phyloP scores from a whole-genome alignment of 2,888 invertebrate genomes.

The Mythimna vitellina region DNA sequence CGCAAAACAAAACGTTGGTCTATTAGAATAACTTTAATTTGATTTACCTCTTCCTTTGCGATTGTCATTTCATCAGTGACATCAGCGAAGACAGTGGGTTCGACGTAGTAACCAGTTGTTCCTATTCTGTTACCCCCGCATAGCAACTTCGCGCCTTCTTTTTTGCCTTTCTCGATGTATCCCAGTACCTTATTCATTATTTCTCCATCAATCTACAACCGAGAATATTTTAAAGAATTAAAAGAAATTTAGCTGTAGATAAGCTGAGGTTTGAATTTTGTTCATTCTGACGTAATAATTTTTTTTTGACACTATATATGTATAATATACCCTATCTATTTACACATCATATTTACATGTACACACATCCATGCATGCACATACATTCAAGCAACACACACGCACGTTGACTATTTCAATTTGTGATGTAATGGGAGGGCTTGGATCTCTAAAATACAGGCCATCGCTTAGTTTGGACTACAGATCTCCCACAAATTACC shows the following conservation, averaged over 20 bases:
- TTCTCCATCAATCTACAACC: slow-evolving; percentile 91
- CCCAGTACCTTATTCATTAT: slow-evolving; percentile 94
- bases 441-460: no score
- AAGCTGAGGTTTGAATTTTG: neutral
- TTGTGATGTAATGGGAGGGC: no score
- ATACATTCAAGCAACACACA: no score
- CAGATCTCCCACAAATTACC: no score
- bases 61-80: slow-evolving; percentile 94
- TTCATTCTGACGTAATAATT: neutral
- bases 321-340: no score
- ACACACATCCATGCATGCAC: no score
- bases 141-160: slow-evolving; percentile 95
- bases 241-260: neutral
- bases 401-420: no score
- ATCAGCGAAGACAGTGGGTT: slow-evolving; percentile 94
- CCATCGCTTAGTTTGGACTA: no score
- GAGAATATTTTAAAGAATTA: neutral
- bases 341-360: no score
- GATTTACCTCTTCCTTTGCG: slow-evolving; percentile 93
- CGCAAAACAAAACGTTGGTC: no score
- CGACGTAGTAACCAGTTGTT: slow-evolving; percentile 93
- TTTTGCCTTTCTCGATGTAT: slow-evolving; percentile 94
- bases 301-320: no score
- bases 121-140: slow-evolving; percentile 93
- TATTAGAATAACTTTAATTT: no score